Base-by-base conservation (phyloP, 1,140 invertebrate genomes). In the Drosophila orosa region DNA sequence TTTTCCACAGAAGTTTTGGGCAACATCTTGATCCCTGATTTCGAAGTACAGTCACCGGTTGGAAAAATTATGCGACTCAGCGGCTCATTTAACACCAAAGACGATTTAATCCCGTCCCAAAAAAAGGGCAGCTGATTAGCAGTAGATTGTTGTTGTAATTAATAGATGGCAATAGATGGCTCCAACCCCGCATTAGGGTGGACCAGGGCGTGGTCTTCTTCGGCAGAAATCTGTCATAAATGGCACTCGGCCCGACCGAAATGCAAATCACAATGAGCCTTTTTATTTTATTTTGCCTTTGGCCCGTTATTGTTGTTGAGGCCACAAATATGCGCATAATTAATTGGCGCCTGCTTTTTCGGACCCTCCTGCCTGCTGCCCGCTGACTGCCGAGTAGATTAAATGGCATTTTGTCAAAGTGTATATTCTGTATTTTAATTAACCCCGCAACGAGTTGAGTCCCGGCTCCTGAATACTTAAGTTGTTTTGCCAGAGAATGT, bases 391-490 rank as follows among this genome's bases (percentile, higher is more conserved):
- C 39, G 33, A 87, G 82, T 86, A 87, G 82, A 87, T 86, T 86
- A 86, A 86, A 87, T 87, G 83, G 82, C 79, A 86, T 86, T 86
- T 87, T 75, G 84, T 79, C 66, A 87, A 87, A 86, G 76, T 83
- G 79, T 82, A 65, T 27, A 25, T 79, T 68, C 50, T 27, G 79
- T 83, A 73, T 82, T 83, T 86, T 87, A 86, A 86, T 86, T 86
- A 86, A 87, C 71, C 62, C 50, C 58, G 27, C 39, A 39, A 78
- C n/a, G 33, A 40, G 54, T 54, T 42, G 31, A 24, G 17, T 13
- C 17, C 12, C 37, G 29, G 17, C 29, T 17, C n/a, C 40, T 75
- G 76, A 52, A 73, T 74, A 68, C 45, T 59, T 54, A 67, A 78
- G 48, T 61, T 54, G 44, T 50, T 69, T 59, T 27, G 7, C 12